These are phyloP conservation scores for Rhynchopsitta pachyrhyncha DNA, from an alignment of 2,113 vertebrate genomes.

Conservation along the genomic window DNA sequence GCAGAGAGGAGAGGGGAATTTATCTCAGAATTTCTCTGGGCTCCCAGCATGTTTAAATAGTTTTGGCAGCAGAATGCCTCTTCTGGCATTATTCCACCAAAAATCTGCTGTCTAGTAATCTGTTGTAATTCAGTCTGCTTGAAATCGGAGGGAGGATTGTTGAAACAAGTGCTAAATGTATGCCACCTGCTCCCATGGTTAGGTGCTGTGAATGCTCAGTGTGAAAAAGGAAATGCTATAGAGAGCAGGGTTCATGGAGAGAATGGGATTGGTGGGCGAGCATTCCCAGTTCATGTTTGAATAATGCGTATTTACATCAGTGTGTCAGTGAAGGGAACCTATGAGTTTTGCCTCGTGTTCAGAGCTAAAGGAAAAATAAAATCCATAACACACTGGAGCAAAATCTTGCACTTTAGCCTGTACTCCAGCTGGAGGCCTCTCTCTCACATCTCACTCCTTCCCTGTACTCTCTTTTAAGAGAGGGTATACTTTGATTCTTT, in stretches of 20 bases:
- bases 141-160: not conserved
- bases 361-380: not conserved
- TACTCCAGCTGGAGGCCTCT: not conserved
- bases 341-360: not conserved
- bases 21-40: not conserved
- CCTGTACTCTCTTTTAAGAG: not conserved
- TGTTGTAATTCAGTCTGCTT: constrained; percentile 28
- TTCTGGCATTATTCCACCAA: constrained; percentile 33
- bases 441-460: not conserved
- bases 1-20: not conserved
- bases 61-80: constrained; percentile 13
- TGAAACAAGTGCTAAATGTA: not conserved
- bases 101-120: constrained; percentile 33
- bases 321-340: not conserved
- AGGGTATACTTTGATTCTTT: not conserved
- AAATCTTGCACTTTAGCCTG: not conserved
- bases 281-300: not conserved
- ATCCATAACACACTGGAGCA: not conserved
- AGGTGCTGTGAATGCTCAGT: not conserved
- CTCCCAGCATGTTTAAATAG: constrained; percentile 18
- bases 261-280: not conserved
- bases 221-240: not conserved
- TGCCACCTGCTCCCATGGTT: not conserved
- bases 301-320: not conserved
- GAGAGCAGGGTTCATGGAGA: not conserved